These are phyloP conservation scores for Idaea straminata DNA, from an alignment of 2,888 invertebrate genomes.

Conservation along the genomic window DNA sequence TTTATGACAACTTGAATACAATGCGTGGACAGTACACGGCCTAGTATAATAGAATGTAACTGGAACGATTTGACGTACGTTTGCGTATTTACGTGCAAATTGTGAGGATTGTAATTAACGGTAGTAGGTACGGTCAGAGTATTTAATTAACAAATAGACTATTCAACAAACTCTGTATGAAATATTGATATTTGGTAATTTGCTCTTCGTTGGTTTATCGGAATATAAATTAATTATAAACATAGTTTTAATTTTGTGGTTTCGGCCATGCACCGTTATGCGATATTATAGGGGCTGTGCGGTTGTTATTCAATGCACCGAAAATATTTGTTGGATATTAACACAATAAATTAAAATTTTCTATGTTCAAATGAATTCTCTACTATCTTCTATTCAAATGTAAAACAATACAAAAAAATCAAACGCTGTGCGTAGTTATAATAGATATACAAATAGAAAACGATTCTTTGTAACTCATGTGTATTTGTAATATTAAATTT, in stretches of 20 bases:
- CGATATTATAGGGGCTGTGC: background rate
- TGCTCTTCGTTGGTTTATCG: background rate
- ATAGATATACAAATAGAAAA: too few relatives aligned
- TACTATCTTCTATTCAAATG: too few relatives aligned
- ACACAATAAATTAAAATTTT: background rate
- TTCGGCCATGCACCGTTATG: background rate
- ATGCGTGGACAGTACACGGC: slow-evolving; percentile 36
- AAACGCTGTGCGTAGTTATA: too few relatives aligned
- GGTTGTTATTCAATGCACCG: background rate
- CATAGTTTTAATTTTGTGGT: background rate
- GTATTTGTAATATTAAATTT: too few relatives aligned
- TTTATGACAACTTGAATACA: slow-evolving; percentile 42
- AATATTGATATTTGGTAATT: background rate
- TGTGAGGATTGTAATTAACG: background rate
- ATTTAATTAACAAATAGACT: background rate
- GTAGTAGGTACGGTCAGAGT: background rate
- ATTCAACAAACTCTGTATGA: background rate
- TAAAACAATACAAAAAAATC: too few relatives aligned
- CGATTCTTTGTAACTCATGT: too few relatives aligned
- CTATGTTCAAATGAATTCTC: background rate
- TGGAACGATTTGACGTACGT: background rate
- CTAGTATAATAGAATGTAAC: slow-evolving; percentile 16
- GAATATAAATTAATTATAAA: background rate
- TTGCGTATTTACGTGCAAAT: slow-evolving; percentile 2
- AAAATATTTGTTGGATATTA: background rate